Evolutionary conservation across 1,140 invertebrate genomes (phyloP), one percentile per base, ranked within the genome.

Genomic region (Amphibalanus amphitrite): DNA sequence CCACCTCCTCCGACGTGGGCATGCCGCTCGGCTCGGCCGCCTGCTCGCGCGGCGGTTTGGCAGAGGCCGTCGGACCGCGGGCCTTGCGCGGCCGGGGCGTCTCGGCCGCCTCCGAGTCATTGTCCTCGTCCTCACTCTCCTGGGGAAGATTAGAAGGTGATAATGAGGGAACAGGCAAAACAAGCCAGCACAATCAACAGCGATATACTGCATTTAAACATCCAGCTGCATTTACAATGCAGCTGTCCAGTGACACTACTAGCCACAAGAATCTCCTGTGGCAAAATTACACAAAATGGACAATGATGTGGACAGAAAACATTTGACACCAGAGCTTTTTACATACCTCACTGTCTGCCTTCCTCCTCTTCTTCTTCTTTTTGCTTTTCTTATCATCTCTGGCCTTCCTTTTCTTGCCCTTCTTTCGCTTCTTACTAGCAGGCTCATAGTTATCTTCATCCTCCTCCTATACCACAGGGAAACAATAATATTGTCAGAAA

Each of bases 321-420:
- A n/a, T n/a, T n/a, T n/a, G n/a, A n/a, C n/a, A n/a, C n/a, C n/a
- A n/a, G n/a, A n/a, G n/a, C n/a, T n/a, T n/a, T n/a, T n/a, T n/a
- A 59, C 74, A 75, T 38, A 75, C 76, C 76, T 88, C 91, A 81
- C 90, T 93, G 75, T 94, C 92, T 81, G 79, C 76, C 82, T 90
- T 90, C 84, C 92, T 92, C 83, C 93, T 93, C 83, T 94, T 95
- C 79, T 91, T 90, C 79, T 92, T 92, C 80, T 92, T 92, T 38
- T 90, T 90, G 77, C 92, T 93, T 77, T 92, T 91, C 72, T 91
- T 89, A 77, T 92, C 91, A 74, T 90, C 87, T 75, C 87, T 84
- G 28, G 89, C 89, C 84, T 93, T 93, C 76, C 92, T 85, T 79
- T 95, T 95, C 79, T 95, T 95, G 8, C 90, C 91, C 77, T 93